phyloP scores from a whole-genome alignment of 2,113 vertebrate genomes.

The Rhizomys pruinosus region DNA sequence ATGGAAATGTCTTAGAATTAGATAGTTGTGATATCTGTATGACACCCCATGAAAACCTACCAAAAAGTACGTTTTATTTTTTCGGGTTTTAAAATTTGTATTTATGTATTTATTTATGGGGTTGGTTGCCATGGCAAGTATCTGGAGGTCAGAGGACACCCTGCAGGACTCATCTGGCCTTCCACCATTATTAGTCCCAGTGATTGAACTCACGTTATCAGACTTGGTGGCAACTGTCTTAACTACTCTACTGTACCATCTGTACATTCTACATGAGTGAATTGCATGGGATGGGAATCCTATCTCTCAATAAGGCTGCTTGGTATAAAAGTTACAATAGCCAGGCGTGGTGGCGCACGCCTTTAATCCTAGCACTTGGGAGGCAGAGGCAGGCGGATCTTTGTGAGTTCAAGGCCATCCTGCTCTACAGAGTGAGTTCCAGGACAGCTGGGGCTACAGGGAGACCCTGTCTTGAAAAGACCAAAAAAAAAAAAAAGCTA shows the following conservation, averaged over 20 bases:
- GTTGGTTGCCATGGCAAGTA: too few relatives aligned
- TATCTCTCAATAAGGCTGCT: background rate
- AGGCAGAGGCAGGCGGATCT: too few relatives aligned
- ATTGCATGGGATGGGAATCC: background rate
- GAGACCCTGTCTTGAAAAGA: too few relatives aligned
- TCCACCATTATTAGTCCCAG: background rate
- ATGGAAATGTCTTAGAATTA: slow-evolving; percentile 31
- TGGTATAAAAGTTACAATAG: background rate
- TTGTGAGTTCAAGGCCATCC: too few relatives aligned
- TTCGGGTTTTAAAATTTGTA: background rate
- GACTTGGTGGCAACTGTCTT: background rate
- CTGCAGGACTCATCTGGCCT: background rate
- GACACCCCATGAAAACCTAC: background rate
- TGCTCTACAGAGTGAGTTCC: too few relatives aligned
- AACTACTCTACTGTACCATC: background rate
- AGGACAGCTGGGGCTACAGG: too few relatives aligned
- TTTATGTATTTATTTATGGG: background rate
- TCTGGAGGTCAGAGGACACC: background rate
- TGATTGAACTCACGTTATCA: background rate
- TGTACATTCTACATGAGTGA: background rate
- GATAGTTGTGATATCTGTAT: background rate
- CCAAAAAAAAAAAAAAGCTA: too few relatives aligned
- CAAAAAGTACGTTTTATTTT: background rate
- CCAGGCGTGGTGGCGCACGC: too few relatives aligned
- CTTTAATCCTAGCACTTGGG: too few relatives aligned